Evolutionary conservation across 2,888 invertebrate species (phyloP), one percentile per base, ranked within the genome.

Genomic region (Stenichneumon culpator): DNA sequence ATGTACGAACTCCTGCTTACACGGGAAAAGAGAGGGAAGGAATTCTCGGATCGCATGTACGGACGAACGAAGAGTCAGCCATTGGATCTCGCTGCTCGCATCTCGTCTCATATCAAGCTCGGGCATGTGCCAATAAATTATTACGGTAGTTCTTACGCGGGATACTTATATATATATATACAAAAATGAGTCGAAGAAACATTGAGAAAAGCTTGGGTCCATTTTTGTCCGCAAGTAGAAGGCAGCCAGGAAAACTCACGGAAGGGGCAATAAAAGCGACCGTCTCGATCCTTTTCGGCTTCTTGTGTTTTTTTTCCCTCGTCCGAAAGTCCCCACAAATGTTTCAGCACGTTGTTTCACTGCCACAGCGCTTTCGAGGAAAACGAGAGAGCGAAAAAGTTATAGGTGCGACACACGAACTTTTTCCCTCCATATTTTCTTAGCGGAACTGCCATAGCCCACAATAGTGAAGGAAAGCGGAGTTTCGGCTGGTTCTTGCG

Each of bases 1-100:
- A 88, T 90, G 90, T 90, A 88, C 89, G 79, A 88, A 89, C 89
- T 90, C 88, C 88, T 87, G 90, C 88, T 89, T 86, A 88, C 89
- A 86, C 54, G 83, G 72, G 65, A 28, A 68, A 54, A 19, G 39
- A 57, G 52, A 72, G 78, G 69, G 60, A 19, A 19, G 74, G 57
- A 47, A 79, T 65, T n/a, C 63, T 52, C 65, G 19, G 52, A 54
- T 73, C 72, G 65, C 65, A 57, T 52, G 54, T 67, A 19, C 73
- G 28, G 52, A 54, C 44, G 39, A n/a, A 67, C 22, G 44, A n/a
- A 39, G 54, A 54, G 65, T 75, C 74, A 75, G 70, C 75, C 72
- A 84, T 80, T 77, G 83, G 22, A 77, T 77, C 52, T 50, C 67
- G 39, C 57, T 72, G 57, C 44, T 77, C 44, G 57, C 77, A 44